Evolutionary conservation across 1,140 invertebrate species (phyloP).

Genomic region (Drosophila watanabei): DNA sequence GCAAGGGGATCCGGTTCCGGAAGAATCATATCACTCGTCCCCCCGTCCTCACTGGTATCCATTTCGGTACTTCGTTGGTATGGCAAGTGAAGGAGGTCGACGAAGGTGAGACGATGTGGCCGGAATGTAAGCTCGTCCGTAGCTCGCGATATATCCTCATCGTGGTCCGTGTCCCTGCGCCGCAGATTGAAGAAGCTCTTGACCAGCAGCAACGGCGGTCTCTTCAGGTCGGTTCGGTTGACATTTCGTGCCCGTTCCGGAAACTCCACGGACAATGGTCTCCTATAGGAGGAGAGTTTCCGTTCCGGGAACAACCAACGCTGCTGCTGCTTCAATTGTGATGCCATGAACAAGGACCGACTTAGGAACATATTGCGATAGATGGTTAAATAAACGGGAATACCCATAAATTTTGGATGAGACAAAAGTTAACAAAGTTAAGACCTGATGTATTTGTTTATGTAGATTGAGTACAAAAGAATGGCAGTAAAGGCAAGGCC

Average conservation of each 20-base stretch:
- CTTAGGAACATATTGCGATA: slow-evolving; percentile 7
- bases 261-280: background rate
- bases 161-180: background rate
- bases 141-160: slow-evolving; percentile 3
- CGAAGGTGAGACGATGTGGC: slow-evolving; percentile 23
- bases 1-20: background rate
- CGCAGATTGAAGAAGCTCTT: slow-evolving; percentile 34
- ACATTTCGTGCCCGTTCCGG: background rate
- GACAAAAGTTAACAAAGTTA: background rate
- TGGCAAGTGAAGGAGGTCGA: background rate
- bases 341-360: background rate
- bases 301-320: slow-evolving; percentile 6
- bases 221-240: background rate
- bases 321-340: background rate
- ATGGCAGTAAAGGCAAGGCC: background rate
- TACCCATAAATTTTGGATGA: slow-evolving; percentile 8
- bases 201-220: slow-evolving; percentile 32
- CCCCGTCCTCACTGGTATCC: background rate
- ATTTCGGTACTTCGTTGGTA: background rate
- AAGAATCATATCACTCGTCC: background rate
- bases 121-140: slow-evolving; percentile 21
- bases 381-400: background rate
- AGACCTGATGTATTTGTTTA: background rate
- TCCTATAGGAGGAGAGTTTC: background rate
- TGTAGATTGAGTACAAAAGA: background rate